phyloP scores from a whole-genome alignment of 2,113 vertebrate genomes.

The Bubo scandiacus region DNA sequence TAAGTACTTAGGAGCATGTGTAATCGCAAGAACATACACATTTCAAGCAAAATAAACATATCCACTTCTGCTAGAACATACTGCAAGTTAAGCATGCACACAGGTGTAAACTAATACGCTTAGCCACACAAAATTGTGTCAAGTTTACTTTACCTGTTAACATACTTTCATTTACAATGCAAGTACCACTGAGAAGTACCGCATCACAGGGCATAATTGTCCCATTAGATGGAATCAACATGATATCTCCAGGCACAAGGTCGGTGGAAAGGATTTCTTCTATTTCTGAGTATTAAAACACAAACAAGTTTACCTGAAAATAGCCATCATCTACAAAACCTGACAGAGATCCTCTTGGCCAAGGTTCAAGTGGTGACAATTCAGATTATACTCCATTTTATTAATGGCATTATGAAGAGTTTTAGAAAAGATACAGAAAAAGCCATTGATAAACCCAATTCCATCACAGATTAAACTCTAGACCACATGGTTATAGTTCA shows the following conservation, averaged over 20 bases:
- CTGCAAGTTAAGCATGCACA: background rate
- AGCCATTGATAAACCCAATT: background rate
- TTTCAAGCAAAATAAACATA: background rate
- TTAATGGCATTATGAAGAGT: background rate
- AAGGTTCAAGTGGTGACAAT: background rate
- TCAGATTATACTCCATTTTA: background rate
- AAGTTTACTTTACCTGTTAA: conserved; percentile 85
- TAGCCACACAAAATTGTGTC: background rate
- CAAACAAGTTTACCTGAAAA: conserved; percentile 24
- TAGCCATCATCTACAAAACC: background rate
- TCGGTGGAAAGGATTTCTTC: conserved; percentile 94
- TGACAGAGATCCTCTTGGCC: background rate
- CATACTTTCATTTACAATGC: conserved; percentile 99
- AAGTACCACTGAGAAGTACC: conserved; percentile 92
- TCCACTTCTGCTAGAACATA: background rate
- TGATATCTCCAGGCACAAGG: conserved; percentile 92
- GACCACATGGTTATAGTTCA: background rate
- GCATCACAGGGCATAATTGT: conserved; percentile 97
- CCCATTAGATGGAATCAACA: conserved; percentile 93
- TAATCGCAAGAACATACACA: background rate
- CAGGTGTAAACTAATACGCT: background rate
- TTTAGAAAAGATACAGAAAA: background rate
- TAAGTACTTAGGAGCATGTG: background rate
- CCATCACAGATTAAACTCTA: background rate
- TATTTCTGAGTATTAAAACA: conserved; percentile 74